Base-by-base conservation (phyloP, 2,797 vertebrate genomes). In the Sebastes dallii region DNA sequence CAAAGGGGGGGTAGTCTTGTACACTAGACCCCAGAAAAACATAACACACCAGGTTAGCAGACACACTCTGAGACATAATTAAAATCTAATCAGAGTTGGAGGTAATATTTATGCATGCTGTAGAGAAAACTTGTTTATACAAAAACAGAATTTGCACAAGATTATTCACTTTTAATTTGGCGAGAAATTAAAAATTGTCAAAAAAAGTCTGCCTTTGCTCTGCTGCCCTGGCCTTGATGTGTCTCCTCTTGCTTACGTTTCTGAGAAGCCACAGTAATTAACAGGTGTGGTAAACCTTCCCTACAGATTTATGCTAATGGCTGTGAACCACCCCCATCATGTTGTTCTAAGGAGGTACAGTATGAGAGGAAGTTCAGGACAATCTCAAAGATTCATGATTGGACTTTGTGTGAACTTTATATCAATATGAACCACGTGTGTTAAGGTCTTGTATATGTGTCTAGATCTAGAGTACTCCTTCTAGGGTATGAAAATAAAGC, bases 241-340 rank as follows among this genome's bases (percentile, higher is more conserved):
- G 83, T 80, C 78, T 81, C 82, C 79, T 86, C 65, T 76, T 84
- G 72, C 82, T 77, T 78, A 73, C 27, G 70, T 81, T 85, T 80
- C 46, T 72, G 32, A 86, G 78, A 73, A 82, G 59, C 71, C 69
- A 14, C 52, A 14, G 75, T 86, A 83, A 89, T 90, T 87, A 88
- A 86, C 80, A 76, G 64, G 76, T 42, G 66, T 76, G 68, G 68
- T 74, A 82, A 88, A 89, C 81, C 81, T 90, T 87, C 84, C 88
- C 88, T 83, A 58, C 6, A 70, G 86, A 87, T 89, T 86, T 77
- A 89, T 88, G 71, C 69, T 85, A 89, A 88, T 87, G 34, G 78
- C 69, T 32, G 29, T 78, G 29, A 84, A 72, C n/a, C 59, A 70
- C 10, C 30, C 32, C 32, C 42, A 52, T 77, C 65, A 74, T 85